Conservation (phyloP, 2,797 vertebrate species). For the Tragelaphus oryx region DNA sequence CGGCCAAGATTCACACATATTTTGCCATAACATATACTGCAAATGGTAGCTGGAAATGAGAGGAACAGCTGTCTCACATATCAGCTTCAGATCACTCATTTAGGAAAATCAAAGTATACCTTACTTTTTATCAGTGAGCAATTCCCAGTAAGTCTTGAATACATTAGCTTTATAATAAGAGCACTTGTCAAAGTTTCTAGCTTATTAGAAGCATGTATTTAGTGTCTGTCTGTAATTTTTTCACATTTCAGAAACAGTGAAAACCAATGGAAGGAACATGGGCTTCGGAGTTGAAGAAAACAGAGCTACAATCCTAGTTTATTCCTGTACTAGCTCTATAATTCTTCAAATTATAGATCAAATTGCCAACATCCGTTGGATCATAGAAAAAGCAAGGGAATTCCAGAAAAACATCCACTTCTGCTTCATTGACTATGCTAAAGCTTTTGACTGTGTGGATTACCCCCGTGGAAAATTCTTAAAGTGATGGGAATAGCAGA, state of each 20-base stretch:
- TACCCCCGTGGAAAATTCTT: background rate
- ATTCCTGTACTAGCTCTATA: background rate
- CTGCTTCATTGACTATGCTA: background rate
- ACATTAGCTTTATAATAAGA: background rate
- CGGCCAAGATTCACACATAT: background rate
- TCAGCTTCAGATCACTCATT: background rate
- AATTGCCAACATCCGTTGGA: background rate
- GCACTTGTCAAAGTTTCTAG: background rate
- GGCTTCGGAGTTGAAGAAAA: background rate
- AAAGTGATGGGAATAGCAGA: background rate
- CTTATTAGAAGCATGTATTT: background rate
- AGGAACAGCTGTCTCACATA: background rate
- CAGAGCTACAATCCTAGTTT: background rate
- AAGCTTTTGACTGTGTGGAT: background rate
- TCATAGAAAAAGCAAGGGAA: background rate
- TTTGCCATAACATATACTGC: background rate
- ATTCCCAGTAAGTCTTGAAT: background rate
- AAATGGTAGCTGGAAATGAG: background rate
- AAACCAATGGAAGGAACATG: background rate
- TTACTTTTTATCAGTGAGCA: background rate
- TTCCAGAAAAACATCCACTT: background rate
- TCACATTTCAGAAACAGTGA: background rate
- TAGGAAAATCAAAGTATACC: conserved; percentile 10
- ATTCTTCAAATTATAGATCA: background rate
- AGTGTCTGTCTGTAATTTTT: background rate